Conservation (phyloP, 2,888 invertebrate genomes). For the Aromia moschata region DNA sequence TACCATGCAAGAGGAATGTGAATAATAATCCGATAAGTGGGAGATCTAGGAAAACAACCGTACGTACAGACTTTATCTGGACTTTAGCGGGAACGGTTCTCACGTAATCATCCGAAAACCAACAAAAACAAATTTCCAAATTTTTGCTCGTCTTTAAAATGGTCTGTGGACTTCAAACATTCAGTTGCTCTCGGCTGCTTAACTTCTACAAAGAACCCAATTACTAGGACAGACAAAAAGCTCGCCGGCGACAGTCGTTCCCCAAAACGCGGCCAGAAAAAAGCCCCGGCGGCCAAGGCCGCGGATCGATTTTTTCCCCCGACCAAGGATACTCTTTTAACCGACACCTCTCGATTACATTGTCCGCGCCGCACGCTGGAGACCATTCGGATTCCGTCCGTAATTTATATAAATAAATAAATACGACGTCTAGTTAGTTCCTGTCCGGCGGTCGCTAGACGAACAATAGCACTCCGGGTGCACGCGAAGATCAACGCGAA, state of each 20-base stretch:
- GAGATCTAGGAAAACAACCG: too few relatives aligned
- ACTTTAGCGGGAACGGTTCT: too few relatives aligned
- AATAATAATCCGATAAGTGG: too few relatives aligned
- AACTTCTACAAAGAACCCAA: neutral
- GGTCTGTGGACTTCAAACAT: too few relatives aligned
- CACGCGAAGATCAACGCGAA: slow-evolving; percentile 26
- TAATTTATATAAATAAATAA: slow-evolving; percentile 29
- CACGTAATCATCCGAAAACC: too few relatives aligned
- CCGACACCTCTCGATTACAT: slow-evolving; percentile 25
- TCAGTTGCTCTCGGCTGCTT: neutral
- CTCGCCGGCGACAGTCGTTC: neutral
- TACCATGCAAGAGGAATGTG: too few relatives aligned
- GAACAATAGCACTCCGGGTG: slow-evolving; percentile 18
- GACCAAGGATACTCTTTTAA: slow-evolving; percentile 27
- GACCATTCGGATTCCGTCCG: slow-evolving; percentile 18
- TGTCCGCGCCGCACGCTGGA: slow-evolving; percentile 13
- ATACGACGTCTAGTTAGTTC: slow-evolving; percentile 22
- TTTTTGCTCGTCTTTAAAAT: too few relatives aligned
- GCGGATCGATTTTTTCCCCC: slow-evolving; percentile 19
- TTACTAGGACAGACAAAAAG: neutral
- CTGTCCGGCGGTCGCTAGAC: slow-evolving; percentile 26
- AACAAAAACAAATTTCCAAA: too few relatives aligned
- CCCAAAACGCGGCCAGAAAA: neutral
- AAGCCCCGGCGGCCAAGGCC: slow-evolving; percentile 2
- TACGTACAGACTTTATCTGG: too few relatives aligned